A percentile compares a stretch with the other conserved stretches of the same genome.
Conservation (phyloP, 2,113 vertebrate species). For the Phyllopteryx taeniolatus region DNA sequence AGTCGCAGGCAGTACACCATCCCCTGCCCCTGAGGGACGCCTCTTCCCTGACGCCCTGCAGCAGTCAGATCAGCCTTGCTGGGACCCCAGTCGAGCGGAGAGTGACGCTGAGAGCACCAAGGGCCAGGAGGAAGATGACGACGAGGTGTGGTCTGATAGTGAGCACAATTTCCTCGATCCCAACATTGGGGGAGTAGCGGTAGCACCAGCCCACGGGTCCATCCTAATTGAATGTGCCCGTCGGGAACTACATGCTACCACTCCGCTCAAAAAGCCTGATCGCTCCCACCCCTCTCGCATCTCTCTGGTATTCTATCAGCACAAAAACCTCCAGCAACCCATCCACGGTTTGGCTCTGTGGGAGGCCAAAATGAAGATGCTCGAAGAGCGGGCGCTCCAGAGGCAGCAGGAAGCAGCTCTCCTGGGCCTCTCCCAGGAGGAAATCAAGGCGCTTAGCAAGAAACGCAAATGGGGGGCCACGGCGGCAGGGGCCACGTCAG, state of each 20-base stretch:
- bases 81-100: slow-evolving; percentile 78
- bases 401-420: slow-evolving; percentile 90
- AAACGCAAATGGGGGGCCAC: slow-evolving; percentile 90
- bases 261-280: slow-evolving; percentile 92
- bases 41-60: slow-evolving; percentile 75
- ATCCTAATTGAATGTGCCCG: slow-evolving; percentile 95
- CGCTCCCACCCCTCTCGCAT: slow-evolving; percentile 94
- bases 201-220: slow-evolving; percentile 90
- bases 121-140: slow-evolving; percentile 50
- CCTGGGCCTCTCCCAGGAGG: slow-evolving; percentile 85
- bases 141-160: slow-evolving; percentile 89
- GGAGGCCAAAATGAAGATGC: slow-evolving; percentile 97
- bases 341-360: slow-evolving; percentile 91
- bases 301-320: slow-evolving; percentile 99
- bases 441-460: slow-evolving; percentile 88
- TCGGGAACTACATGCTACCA: slow-evolving; percentile 94
- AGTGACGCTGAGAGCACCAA: slow-evolving; percentile 70
- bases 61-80: slow-evolving; percentile 71
- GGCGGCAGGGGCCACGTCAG: slow-evolving; percentile 67
- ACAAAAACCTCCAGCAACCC: slow-evolving; percentile 99
- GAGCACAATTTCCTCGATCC: slow-evolving; percentile 98
- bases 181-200: slow-evolving; percentile 92
- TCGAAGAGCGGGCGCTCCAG: slow-evolving; percentile 85
- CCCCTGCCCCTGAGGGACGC: slow-evolving; percentile 75
- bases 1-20: slow-evolving; percentile 67